Conservation (phyloP, 2,113 vertebrate species). For the Cichladusa arquata region DNA sequence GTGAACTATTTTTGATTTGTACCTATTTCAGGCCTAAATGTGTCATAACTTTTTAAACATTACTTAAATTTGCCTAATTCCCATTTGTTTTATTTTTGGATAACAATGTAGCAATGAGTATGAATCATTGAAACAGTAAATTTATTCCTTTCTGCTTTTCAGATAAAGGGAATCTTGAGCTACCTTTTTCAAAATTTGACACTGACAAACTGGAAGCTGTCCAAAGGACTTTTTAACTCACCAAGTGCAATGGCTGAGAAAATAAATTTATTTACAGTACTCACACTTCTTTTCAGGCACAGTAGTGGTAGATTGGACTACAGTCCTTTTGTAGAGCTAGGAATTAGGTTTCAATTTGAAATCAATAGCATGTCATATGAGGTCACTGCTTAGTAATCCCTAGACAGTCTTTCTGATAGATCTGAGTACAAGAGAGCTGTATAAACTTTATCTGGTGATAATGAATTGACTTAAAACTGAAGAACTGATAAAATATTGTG, state of each 20-base stretch:
- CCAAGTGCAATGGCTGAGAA: not conserved
- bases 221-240: not conserved
- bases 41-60: not conserved
- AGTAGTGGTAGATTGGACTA: not conserved
- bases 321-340: not conserved
- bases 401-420: not conserved
- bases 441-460: not conserved
- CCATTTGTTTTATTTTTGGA: not conserved
- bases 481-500: not conserved
- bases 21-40: not conserved
- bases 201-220: not conserved
- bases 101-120: not conserved
- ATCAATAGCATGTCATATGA: not conserved
- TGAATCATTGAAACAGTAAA: not conserved
- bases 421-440: not conserved
- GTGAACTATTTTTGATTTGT: not conserved
- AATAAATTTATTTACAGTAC: not conserved
- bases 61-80: not conserved
- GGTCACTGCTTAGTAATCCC: not conserved
- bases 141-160: not conserved
- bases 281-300: not conserved
- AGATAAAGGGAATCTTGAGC: not conserved
- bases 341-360: slow-evolving; percentile 30
- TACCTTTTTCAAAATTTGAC: not conserved
- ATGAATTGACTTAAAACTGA: not conserved